Conservation (phyloP, 2,888 invertebrate genomes). For the Hyppa rectilinea region DNA sequence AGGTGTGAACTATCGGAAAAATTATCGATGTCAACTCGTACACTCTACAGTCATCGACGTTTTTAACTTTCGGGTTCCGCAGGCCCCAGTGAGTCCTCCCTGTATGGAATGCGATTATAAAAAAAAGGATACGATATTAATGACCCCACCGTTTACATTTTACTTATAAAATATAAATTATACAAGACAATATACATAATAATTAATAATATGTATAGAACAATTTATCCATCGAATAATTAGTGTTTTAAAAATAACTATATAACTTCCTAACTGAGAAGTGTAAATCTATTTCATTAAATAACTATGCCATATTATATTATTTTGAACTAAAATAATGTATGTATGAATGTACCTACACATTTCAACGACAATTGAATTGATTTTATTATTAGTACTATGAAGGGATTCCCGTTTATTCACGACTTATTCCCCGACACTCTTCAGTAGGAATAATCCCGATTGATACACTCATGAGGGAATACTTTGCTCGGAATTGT, state of each 20-base stretch:
- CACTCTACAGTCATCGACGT: constrained; percentile 52
- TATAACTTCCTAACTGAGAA: constrained; percentile 80
- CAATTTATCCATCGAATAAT: constrained; percentile 78
- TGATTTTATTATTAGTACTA: constrained; percentile 50
- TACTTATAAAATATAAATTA: constrained; percentile 81
- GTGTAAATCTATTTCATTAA: constrained; percentile 78
- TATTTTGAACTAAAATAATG: constrained; percentile 78
- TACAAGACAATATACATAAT: constrained; percentile 80
- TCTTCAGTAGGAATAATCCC: neutral
- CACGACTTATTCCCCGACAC: constrained; percentile 21
- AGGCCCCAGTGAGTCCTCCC: constrained; percentile 66
- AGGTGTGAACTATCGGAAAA: constrained; percentile 47
- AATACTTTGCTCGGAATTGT: constrained; percentile 26
- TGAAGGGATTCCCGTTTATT: constrained; percentile 21
- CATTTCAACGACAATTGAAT: constrained; percentile 62
- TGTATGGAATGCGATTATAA: constrained; percentile 80
- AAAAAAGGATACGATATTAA: constrained; percentile 62
- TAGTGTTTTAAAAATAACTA: constrained; percentile 79
- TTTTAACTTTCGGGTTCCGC: constrained; percentile 62
- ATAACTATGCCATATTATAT: constrained; percentile 74
- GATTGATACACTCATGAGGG: neutral
- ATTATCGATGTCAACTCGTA: constrained; percentile 55
- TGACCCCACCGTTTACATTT: constrained; percentile 76
- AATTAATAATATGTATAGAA: constrained; percentile 76
- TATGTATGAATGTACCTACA: constrained; percentile 64